Conservation (phyloP, 2,888 invertebrate genomes). For the Trilocha varians region DNA sequence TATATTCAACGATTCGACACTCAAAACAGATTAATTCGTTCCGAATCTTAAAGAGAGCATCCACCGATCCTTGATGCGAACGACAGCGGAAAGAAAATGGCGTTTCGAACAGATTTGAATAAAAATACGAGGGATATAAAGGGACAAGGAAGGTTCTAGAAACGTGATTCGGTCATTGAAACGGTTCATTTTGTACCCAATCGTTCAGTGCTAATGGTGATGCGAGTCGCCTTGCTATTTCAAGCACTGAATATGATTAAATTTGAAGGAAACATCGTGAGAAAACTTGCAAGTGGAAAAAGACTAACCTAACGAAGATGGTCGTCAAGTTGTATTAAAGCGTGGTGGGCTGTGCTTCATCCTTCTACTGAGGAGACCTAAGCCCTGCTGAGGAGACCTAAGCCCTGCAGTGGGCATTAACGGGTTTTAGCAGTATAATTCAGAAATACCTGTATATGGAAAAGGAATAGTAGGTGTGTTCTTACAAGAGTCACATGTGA, state of each 20-base stretch:
- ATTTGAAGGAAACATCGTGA: too few relatives aligned
- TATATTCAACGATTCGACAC: not conserved
- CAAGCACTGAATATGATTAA: not conserved
- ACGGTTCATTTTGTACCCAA: constrained; percentile 13
- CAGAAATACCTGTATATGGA: too few relatives aligned
- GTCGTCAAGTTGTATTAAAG: too few relatives aligned
- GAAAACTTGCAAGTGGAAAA: too few relatives aligned
- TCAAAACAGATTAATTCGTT: not conserved
- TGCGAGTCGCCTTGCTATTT: not conserved
- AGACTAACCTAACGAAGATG: too few relatives aligned
- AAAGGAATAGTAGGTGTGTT: too few relatives aligned
- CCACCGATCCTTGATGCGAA: constrained; percentile 2
- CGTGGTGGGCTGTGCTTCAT: too few relatives aligned
- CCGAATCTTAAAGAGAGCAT: not conserved
- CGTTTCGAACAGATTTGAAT: constrained; percentile 6
- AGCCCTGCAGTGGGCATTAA: too few relatives aligned
- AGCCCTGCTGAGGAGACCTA: too few relatives aligned
- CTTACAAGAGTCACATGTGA: too few relatives aligned
- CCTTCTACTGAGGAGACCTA: too few relatives aligned
- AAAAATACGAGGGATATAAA: constrained; percentile 1
- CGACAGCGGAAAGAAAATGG: constrained; percentile 4
- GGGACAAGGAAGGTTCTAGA: not conserved
- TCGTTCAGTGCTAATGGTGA: constrained; percentile 3
- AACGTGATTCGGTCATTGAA: constrained; percentile 14
- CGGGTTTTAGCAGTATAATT: too few relatives aligned